phyloP scores from a whole-genome alignment of 1,140 invertebrate genomes.

The Gerris buenoi region DNA sequence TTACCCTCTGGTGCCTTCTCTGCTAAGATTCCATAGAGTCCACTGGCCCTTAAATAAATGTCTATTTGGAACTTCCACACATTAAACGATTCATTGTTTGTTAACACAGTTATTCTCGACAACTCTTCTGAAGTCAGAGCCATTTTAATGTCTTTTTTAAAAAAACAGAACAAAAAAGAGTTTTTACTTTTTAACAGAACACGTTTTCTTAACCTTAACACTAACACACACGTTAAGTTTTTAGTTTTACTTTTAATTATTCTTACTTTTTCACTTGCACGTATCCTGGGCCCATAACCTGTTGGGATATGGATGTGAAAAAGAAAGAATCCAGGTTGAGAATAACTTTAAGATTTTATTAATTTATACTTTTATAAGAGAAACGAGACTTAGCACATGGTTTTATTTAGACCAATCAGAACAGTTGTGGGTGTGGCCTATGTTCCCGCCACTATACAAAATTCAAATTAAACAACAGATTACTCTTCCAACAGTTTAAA shows the following conservation, averaged over 20 bases:
- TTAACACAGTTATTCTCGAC: neutral
- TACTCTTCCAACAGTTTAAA: too few relatives aligned
- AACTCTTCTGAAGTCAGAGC: neutral
- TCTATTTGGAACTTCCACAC: neutral
- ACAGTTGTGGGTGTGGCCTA: too few relatives aligned
- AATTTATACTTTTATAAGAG: too few relatives aligned
- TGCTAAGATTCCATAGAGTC: neutral
- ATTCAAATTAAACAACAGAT: too few relatives aligned
- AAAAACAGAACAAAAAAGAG: neutral
- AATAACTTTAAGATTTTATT: too few relatives aligned
- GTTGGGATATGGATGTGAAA: neutral
- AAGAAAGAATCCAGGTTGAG: neutral
- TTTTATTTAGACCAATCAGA: too few relatives aligned
- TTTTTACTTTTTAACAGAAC: neutral
- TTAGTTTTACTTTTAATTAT: neutral
- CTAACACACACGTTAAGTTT: neutral
- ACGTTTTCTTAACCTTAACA: neutral
- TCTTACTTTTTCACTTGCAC: neutral
- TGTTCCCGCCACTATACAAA: too few relatives aligned
- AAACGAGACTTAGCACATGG: too few relatives aligned
- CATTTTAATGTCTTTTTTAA: neutral
- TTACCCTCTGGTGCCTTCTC: neutral
- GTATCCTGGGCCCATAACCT: neutral
- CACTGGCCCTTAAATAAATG: neutral
- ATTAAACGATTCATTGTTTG: neutral